Conservation (phyloP, 2,888 invertebrate genomes). For the Agriopis marginaria region DNA sequence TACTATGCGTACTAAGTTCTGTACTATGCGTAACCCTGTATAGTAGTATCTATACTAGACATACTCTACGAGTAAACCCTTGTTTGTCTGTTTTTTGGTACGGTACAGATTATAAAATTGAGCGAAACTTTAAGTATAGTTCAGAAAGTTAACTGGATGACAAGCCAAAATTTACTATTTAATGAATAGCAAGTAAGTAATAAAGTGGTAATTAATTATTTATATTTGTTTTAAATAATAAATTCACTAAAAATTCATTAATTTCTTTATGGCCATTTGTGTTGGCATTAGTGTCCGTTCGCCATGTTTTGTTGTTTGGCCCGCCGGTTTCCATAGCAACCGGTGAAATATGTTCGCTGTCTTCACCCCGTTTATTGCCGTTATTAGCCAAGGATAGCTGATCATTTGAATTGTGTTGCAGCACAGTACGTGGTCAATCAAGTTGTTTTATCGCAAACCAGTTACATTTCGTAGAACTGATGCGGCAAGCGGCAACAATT, state of each 20-base stretch:
- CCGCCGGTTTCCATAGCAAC: conserved; percentile 73
- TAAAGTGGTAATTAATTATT: no score
- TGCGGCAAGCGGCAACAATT: conserved; percentile 50
- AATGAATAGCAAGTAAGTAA: no score
- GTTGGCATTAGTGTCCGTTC: conserved; percentile 1
- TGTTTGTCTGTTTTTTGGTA: no score
- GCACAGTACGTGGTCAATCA: conserved; percentile 56
- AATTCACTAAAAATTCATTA: background rate
- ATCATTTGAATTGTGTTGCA: conserved; percentile 68
- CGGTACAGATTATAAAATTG: no score
- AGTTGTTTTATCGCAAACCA: conserved; percentile 35
- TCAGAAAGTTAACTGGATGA: no score
- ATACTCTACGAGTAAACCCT: no score
- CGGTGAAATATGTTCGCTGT: conserved; percentile 79
- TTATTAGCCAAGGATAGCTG: conserved; percentile 79
- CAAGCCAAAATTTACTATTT: no score
- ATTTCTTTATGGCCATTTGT: background rate
- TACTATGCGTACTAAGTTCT: no score
- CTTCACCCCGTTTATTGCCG: conserved; percentile 73
- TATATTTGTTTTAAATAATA: no score
- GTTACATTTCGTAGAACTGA: conserved; percentile 37
- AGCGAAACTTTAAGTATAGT: no score
- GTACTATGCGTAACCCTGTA: no score
- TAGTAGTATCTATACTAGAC: no score
- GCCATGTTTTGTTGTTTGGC: conserved; percentile 67